A percentile compares a stretch with the other conserved stretches of the same genome.
These are phyloP conservation scores for Pherbina coryleti DNA, from an alignment of 2,888 invertebrate species.

Conservation along the genomic window DNA sequence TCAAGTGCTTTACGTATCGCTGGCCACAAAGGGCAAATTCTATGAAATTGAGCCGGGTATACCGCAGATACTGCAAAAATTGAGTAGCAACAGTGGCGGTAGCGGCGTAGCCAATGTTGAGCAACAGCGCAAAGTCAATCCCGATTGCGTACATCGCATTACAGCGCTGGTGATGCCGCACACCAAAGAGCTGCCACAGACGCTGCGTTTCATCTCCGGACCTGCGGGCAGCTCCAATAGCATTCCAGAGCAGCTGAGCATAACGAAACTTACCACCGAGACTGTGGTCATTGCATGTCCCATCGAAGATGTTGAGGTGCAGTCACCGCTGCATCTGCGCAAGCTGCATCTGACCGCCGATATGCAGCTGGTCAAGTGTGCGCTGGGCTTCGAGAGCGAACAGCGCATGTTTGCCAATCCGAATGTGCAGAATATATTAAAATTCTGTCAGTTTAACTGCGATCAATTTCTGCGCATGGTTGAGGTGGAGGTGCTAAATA, in stretches of 20 bases:
- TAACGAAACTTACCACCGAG: constrained; percentile 64
- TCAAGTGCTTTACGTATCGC: constrained; percentile 80
- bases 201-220: constrained; percentile 67
- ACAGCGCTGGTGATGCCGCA: constrained; percentile 61
- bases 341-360: constrained; percentile 70
- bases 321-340: constrained; percentile 70
- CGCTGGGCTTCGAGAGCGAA: constrained; percentile 68
- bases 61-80: constrained; percentile 67
- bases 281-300: constrained; percentile 71
- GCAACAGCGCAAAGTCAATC: constrained; percentile 63
- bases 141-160: constrained; percentile 68
- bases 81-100: constrained; percentile 40
- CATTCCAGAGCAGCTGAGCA: constrained; percentile 66
- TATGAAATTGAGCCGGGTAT: constrained; percentile 77
- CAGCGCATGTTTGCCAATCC: constrained; percentile 69
- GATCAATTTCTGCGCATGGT: constrained; percentile 67
- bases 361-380: constrained; percentile 65
- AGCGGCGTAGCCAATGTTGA: constrained; percentile 45
- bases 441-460: constrained; percentile 69
- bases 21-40: constrained; percentile 82
- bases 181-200: constrained; percentile 61
- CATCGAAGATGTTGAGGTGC: constrained; percentile 70
- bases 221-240: constrained; percentile 59
- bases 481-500: constrained; percentile 65
- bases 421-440: constrained; percentile 68